Percentiles rank a stretch among this genome's conserved stretches.
Conservation (phyloP, 2,113 vertebrate species). For the Alligator mississippiensis region DNA sequence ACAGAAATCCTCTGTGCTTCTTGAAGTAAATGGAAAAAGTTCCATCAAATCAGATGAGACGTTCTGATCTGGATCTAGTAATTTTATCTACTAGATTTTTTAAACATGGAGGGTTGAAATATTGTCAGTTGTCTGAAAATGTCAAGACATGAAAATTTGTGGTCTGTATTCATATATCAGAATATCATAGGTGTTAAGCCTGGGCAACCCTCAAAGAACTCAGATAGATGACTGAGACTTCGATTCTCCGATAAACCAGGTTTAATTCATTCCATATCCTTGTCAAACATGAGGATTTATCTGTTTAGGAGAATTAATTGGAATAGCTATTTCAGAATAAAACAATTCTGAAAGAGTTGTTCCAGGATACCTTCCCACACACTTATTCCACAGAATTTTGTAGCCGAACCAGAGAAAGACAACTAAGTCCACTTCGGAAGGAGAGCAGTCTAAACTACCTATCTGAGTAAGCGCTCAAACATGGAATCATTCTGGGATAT, state of each 20-base stretch:
- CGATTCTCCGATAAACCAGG: background rate
- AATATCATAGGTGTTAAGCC: background rate
- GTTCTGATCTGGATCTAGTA: background rate
- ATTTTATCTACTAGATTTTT: background rate
- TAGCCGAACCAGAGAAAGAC: background rate
- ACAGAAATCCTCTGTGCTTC: background rate
- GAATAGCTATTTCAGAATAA: constrained; percentile 36
- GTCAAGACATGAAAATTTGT: background rate
- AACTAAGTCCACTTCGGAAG: constrained; percentile 4
- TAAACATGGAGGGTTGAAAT: background rate
- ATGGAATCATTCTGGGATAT: background rate
- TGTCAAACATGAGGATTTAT: constrained; percentile 1
- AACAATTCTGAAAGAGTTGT: background rate
- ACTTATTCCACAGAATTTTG: background rate
- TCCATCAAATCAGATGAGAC: rapidly evolving
- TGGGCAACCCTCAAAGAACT: constrained; percentile 51
- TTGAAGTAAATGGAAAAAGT: background rate
- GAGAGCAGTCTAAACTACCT: background rate
- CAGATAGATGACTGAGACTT: background rate
- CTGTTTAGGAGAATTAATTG: constrained; percentile 14
- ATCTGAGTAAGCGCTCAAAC: constrained; percentile 7
- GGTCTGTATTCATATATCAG: background rate
- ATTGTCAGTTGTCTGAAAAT: constrained; percentile 1
- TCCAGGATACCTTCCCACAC: too few species aligned
- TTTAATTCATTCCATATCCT: constrained; percentile 45